Evolutionary conservation across 2,797 vertebrate genomes (phyloP), one percentile per base, ranked within the genome.

Genomic region (Tenualosa ilisha): DNA sequence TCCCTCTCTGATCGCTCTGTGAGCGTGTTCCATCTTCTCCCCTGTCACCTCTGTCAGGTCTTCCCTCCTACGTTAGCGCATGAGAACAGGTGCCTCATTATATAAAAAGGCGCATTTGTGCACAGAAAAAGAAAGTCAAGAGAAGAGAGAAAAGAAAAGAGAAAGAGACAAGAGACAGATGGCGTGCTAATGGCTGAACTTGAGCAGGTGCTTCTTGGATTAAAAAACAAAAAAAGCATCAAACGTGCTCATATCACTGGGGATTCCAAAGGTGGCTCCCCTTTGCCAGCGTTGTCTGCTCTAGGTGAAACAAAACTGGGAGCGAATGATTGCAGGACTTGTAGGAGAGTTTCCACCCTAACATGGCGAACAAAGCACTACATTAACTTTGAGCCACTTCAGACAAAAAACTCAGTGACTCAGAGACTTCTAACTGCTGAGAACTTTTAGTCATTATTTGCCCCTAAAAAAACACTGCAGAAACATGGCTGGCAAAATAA

Each of bases 21-120:
- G 65, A 72, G 65, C 4, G 54, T 22, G 20, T 72, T 65, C 13
- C 0, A 59, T 87, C 81, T 82, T 54, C 0, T 5, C 40, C 86
- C 88, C 82, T 86, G 87, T 88, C 89, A 7, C 79, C 68, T 90
- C 43, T 86, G 82, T 82, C 75, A 26, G 81, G 88, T 54, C 53
- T 86, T 37, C 22, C 20, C 49, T 24, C 50, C 85, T 72, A 9
- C 65, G 65, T 37, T 2, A 12, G 26, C 15, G 26, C 59, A 63
- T 87, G 87, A 61, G 68, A 51, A 85, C 88, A 84, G 82, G 82
- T 83, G 81, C 43, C 84, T 85, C 85, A 3, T 49, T 84, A 86
- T 51, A 13, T 46, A 17, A 59, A 12, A 56, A 85, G 2, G 53
- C 59, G 83, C 37, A 37, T 37, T 72, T 72, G 65, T 40, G 65